A percentile compares a stretch with the other conserved stretches of the same genome.
These are phyloP conservation scores for Anthophora plumipes DNA, from an alignment of 2,888 invertebrate genomes.

Conservation along the genomic window DNA sequence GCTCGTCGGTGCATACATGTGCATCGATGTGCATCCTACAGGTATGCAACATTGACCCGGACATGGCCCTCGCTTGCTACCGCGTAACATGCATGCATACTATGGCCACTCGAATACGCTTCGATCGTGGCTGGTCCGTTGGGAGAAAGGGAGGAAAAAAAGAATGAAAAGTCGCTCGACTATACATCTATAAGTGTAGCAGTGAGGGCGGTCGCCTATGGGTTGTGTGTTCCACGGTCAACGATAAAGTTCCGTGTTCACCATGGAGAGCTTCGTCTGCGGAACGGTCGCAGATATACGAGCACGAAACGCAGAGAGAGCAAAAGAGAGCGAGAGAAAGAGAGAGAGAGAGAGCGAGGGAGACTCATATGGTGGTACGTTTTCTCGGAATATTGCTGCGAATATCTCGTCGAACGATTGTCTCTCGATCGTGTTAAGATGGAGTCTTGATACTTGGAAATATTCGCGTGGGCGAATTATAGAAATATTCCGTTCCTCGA, in stretches of 20 bases:
- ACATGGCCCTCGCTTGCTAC: constrained; percentile 69
- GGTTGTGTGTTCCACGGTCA: constrained; percentile 1
- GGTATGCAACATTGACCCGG: constrained; percentile 73
- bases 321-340: not conserved
- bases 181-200: constrained; percentile 52
- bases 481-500: constrained; percentile 38
- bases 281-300: constrained; percentile 60
- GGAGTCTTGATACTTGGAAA: constrained; percentile 21
- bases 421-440: constrained; percentile 44
- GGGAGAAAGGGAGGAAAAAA: not conserved
- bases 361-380: not conserved
- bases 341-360: not conserved
- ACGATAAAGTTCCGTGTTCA: constrained; percentile 65
- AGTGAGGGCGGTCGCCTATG: constrained; percentile 53
- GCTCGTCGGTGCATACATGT: constrained; percentile 66
- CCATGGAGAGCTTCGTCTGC: constrained; percentile 27
- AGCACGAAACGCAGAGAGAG: constrained; percentile 42
- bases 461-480: constrained; percentile 54
- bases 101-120: constrained; percentile 47
- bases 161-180: constrained; percentile 34
- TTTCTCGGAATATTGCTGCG: constrained; percentile 57
- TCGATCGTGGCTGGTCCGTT: constrained; percentile 27
- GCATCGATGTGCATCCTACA: constrained; percentile 70
- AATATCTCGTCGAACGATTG: constrained; percentile 55
- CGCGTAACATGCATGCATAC: constrained; percentile 65